Evolutionary conservation across 2,888 invertebrate genomes (phyloP), one percentile per base, ranked within the genome.

Genomic region (Tenthredo scrophulariae): DNA sequence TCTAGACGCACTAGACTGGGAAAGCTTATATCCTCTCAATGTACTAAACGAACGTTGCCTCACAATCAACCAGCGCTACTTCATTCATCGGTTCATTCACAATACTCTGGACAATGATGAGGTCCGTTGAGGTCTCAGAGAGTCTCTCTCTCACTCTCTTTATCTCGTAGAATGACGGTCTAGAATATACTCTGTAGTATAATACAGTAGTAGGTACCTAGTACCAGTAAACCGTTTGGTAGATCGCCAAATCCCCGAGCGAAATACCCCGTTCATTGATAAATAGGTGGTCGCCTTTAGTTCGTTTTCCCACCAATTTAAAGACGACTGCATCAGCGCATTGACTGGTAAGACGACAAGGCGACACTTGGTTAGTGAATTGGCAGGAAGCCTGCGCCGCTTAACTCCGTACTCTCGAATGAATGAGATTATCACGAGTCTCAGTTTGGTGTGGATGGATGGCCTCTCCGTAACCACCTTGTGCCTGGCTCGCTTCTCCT

Each of bases 381-480:
- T 92, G 91, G 90, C 91, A 92, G 91, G 92, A 92, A 91, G 90
- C 91, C 90, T 89, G 89, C 87, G 88, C 88, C 88, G 90, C 89
- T 91, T 90, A 91, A 91, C 91, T 92, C 90, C 87, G 88, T 87
- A 87, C 87, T 86, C 84, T 86, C 74, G 80, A 85, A 88, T 91
- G 90, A 90, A 91, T 89, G 89, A 91, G 91, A 91, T 91, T 91
- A 91, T 91, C 90, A 90, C 88, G n/a, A 10, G 67, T 43, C 50
- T 13, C 83, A 29, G 67, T 70, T 83, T 10, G 67, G 46, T 83
- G 46, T 46, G 46, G 50, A 62, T 58, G 58, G 80, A 37, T 80
- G 37, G 80, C 62, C 58, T 62, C 62, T 62, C 62, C 58, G 80
- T 80, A 62, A 62, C 80, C 80, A 80, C 80, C 62, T 62, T 62